Base-by-base conservation (phyloP, 2,113 vertebrate species). In the Amazona vittata region DNA sequence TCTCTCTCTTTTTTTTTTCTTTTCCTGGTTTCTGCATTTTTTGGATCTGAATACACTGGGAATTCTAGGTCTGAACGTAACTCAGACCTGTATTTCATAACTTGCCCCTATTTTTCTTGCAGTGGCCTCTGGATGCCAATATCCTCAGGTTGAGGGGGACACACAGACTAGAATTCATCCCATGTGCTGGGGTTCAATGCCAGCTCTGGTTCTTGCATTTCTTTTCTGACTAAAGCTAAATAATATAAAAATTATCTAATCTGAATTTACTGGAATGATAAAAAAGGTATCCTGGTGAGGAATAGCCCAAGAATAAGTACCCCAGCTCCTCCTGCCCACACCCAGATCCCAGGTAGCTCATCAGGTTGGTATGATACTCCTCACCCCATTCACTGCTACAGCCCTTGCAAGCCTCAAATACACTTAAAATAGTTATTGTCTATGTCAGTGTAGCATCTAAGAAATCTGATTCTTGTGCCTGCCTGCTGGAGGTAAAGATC, bases 271-370 rank as follows among this genome's bases (percentile, higher is more conserved):
- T 75, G 0, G n/a, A 68, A 29, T 55, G 19, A 35, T 21, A 46
- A 17, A 11, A 91, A 70, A 11, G 12, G 20, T 62, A 67, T 3
- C 8, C 68, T 44, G 16, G 12, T 25, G 46, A 84, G 17, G 12
- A 86, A 67, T 3, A 59, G 17, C 6, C 4, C 44, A 74, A 52
- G 25, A 10, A 31, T 46, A 77, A 91, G 83, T 63, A 11, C 9
- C 2, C 2, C 22, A 88, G 19, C 10, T 90, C 22, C 10, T 69
- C 41, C 12, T 10, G 15, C 9, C 7, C 0, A 0, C 20, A 59
- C n/a, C 21, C 31, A 78, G 41, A 39, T 19, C 19, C 6, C 12
- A 67, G 6, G 24, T 62, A 79, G 13, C 28, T 74, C 53, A 35
- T 41, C 8, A 71, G 33, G 15, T 25, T 18, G 3, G 16, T 44